Conservation (phyloP, 2,797 vertebrate species). For the Toxotes lorentzi region DNA sequence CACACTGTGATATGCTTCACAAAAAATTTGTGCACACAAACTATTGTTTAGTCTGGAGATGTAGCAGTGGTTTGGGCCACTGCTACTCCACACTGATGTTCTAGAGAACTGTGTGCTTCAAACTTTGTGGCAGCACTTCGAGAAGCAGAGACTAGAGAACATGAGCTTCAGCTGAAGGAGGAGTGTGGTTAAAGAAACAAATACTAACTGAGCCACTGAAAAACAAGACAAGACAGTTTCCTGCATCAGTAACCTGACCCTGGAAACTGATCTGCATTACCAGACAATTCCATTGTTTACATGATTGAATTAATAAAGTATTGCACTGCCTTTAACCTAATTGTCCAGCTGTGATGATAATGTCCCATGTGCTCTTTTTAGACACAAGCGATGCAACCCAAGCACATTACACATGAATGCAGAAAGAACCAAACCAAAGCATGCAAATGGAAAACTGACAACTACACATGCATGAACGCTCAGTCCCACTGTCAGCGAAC, state of each 20-base stretch:
- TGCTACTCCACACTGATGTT: no score
- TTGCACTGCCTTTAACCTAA: not conserved
- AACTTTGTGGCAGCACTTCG: no score
- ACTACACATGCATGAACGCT: slow-evolving; percentile 45
- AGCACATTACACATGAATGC: not conserved
- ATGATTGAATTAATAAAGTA: slow-evolving; percentile 17
- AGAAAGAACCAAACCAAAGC: slow-evolving; percentile 20
- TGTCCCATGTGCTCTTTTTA: slow-evolving; percentile 20
- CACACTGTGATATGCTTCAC: not conserved
- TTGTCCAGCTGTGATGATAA: slow-evolving; percentile 44
- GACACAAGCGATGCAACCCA: not conserved
- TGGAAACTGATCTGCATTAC: not conserved
- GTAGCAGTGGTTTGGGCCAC: no score
- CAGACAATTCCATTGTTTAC: not conserved
- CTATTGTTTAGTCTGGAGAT: no score
- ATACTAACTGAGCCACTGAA: not conserved
- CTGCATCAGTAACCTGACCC: slow-evolving; percentile 10
- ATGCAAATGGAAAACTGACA: slow-evolving; percentile 54
- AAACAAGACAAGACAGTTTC: not conserved
- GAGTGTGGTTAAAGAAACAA: not conserved
- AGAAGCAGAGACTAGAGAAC: not conserved
- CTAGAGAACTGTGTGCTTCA: no score
- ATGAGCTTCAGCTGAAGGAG: not conserved
- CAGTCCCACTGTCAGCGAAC: not conserved
- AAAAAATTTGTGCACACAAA: no score